Evolutionary conservation across 92 coral and sea anemone species (phyloP), one percentile per base, ranked within the genome.

Genomic region (Bergia sp.): DNA sequence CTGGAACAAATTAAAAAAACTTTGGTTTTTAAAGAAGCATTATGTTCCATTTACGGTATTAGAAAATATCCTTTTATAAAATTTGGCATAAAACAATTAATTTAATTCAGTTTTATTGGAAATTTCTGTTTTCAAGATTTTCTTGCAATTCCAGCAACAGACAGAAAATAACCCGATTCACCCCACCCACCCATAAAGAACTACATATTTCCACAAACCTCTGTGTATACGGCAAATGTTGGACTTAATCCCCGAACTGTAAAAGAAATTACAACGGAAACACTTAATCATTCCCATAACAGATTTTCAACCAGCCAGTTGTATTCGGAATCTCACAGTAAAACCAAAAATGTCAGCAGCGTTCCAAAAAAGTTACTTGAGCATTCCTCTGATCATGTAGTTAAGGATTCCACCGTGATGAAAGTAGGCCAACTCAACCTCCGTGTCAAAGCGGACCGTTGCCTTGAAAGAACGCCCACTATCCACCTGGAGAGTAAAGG

Each of bases 351-450:
- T 2, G 29, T 18, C 86, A 82, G 89, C 86, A 64, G 91, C 40
- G 4, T n/a, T 53, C n/a, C 69, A 61, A 21, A 20, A 3, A 61
- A 21, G 45, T 85, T 77, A 89, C 50, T 89, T 61, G 49, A 95
- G 92, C 98, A 97, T 96, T 86, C 98, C 88, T 90, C 99, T 92
- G 71, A 97, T 97, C 99, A 97, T 97, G 93, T 94, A 97, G 91
- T 97, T 97, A 73, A 97, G 89, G 61, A 97, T 97, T 61, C 99
- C 99, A 42, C 99, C 99, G 78, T 97, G 93, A 80, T 93, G 94
- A 92, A 94, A 97, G 92, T 94, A 97, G 73, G 91, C 87, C 79
- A 97, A 85, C 90, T 97, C 99, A 40, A 97, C 98, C 64, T 97
- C 99, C 0, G 99, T 97, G 88, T 97, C 99, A 86, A 97, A 97